phyloP scores from a whole-genome alignment of 2,888 invertebrate genomes.

The Heliconius erato region DNA sequence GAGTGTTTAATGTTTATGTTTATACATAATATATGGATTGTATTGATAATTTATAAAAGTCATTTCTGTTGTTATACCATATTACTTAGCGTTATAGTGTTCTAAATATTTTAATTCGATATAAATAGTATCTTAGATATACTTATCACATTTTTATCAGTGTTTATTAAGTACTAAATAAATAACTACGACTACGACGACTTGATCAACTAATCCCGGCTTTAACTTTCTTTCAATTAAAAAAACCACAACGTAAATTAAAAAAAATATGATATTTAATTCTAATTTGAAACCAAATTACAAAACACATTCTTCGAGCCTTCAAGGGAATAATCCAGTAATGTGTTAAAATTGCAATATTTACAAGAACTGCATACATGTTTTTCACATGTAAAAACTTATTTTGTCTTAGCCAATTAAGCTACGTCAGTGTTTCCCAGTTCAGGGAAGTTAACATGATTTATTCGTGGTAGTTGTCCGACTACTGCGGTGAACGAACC shows the following conservation, averaged over 20 bases:
- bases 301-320: background rate
- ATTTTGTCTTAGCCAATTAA: conserved; percentile 46
- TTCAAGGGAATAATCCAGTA: background rate
- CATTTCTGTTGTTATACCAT: background rate
- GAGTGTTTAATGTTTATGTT: conserved; percentile 20
- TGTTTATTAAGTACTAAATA: too few relatives aligned
- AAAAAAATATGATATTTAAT: too few relatives aligned
- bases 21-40: background rate
- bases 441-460: conserved; percentile 64
- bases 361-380: background rate
- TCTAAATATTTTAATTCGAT: background rate
- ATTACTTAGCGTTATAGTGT: background rate
- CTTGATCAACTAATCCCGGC: too few relatives aligned
- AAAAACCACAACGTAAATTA: too few relatives aligned
- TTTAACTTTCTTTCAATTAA: too few relatives aligned
- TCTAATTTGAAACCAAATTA: background rate
- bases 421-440: conserved; percentile 53
- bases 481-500: conserved; percentile 82
- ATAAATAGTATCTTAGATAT: background rate
- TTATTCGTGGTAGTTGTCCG: conserved; percentile 67
- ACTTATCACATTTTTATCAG: background rate
- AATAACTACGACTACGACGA: too few relatives aligned
- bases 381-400: conserved; percentile 34
- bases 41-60: background rate
- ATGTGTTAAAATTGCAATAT: background rate